phyloP scores from a whole-genome alignment of 1,140 invertebrate species.

The Archivesica marissinica region DNA sequence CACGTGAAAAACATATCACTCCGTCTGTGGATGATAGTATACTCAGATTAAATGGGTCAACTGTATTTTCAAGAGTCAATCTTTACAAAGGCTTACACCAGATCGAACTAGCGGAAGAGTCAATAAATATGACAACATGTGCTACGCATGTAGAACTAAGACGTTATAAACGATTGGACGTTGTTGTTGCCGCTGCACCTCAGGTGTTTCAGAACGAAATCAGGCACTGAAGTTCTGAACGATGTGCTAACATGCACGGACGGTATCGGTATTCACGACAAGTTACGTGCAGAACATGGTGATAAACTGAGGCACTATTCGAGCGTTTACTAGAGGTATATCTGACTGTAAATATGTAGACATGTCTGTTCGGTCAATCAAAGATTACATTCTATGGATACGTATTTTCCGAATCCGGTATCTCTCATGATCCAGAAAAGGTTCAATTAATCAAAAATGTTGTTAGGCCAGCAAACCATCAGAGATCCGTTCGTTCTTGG shows the following conservation, averaged over 20 bases:
- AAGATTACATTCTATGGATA: not conserved
- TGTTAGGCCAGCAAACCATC: not conserved
- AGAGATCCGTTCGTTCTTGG: not conserved
- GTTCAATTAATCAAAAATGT: not conserved
- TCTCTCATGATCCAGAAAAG: not conserved
- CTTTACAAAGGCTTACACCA: constrained; percentile 68
- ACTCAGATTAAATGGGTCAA: constrained; percentile 61
- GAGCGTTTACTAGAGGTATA: not conserved
- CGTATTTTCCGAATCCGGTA: not conserved
- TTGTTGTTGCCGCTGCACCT: constrained; percentile 29
- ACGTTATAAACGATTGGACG: constrained; percentile 42
- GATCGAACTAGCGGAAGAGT: constrained; percentile 60
- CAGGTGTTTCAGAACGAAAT: constrained; percentile 58
- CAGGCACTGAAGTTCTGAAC: not conserved
- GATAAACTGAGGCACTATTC: not conserved
- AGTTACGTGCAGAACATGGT: constrained; percentile 25
- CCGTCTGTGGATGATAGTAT: constrained; percentile 70
- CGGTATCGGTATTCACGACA: not conserved
- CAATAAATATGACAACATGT: constrained; percentile 38
- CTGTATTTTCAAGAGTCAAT: constrained; percentile 67
- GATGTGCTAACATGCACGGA: not conserved
- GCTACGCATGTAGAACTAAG: not conserved
- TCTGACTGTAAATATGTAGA: constrained; percentile 49
- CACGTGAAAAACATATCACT: constrained; percentile 52
- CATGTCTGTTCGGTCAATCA: constrained; percentile 42